These are phyloP conservation scores for Ichneumoninae sp. DNA, from an alignment of 2,888 invertebrate genomes.

Conservation along the genomic window DNA sequence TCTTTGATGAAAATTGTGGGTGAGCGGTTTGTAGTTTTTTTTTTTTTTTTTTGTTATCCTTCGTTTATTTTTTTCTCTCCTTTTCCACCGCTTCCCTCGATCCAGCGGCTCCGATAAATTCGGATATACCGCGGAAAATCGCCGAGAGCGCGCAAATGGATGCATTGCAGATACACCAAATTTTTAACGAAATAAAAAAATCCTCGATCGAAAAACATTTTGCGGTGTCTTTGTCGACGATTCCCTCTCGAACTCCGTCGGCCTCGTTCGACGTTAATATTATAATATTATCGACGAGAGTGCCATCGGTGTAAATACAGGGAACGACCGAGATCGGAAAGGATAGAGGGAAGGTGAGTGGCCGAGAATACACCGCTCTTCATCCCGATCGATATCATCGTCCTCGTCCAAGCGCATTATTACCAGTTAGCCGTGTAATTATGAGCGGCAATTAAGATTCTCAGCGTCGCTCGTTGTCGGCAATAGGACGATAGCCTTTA, in stretches of 20 bases:
- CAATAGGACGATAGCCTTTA: constrained; percentile 10
- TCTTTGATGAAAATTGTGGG: constrained; percentile 59
- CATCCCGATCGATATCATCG: constrained; percentile 64
- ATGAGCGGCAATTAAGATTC: constrained; percentile 69
- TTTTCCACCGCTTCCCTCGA: constrained; percentile 20
- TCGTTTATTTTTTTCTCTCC: constrained; percentile 15
- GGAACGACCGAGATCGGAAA: constrained; percentile 38
- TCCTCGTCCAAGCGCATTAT: constrained; percentile 61
- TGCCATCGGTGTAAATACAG: constrained; percentile 4
- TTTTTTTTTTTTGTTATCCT: constrained; percentile 21
- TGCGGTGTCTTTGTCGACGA: not conserved
- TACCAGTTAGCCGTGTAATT: constrained; percentile 67
- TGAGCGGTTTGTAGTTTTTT: constrained; percentile 28
- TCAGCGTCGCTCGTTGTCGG: constrained; percentile 51
- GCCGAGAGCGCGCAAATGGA: not conserved
- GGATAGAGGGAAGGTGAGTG: constrained; percentile 28
- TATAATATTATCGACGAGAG: constrained; percentile 14
- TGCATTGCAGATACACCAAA: too few species aligned
- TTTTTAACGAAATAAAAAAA: not conserved
- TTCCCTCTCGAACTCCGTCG: not conserved
- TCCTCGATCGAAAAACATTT: constrained; percentile 5
- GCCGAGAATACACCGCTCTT: constrained; percentile 26
- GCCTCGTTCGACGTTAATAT: not conserved
- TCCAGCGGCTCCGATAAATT: constrained; percentile 41
- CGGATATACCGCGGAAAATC: not conserved